A percentile compares a stretch with the other conserved stretches of the same genome.
These are phyloP conservation scores for Hyperoodon ampullatus DNA, from an alignment of 2,113 vertebrate genomes.

Conservation along the genomic window DNA sequence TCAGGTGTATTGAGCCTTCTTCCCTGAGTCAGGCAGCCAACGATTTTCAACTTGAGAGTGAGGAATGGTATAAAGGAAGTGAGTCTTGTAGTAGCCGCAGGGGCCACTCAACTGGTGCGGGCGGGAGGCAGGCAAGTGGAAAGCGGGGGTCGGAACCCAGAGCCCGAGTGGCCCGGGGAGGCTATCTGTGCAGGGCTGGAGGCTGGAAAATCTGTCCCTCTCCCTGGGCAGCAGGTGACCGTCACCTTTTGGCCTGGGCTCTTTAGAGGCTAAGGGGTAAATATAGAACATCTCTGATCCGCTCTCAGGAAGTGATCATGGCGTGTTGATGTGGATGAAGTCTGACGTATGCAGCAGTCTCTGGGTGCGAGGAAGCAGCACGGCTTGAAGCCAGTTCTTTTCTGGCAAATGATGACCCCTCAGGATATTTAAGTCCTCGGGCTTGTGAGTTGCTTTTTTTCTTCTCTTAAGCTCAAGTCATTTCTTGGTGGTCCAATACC, in stretches of 20 bases:
- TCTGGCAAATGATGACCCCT: background rate
- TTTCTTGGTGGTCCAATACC: background rate
- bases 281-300: background rate
- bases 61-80: background rate
- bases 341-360: background rate
- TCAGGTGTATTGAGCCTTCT: background rate
- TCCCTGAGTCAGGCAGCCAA: background rate
- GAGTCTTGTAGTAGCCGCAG: background rate
- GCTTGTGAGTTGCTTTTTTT: background rate
- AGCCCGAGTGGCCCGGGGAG: rapidly evolving
- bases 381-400: background rate
- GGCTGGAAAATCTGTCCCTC: background rate
- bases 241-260: background rate
- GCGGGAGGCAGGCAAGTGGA: background rate
- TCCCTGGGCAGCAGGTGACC: background rate
- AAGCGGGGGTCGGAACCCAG: rapidly evolving
- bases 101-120: background rate
- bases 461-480: background rate
- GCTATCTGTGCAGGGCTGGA: rapidly evolving
- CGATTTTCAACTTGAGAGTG: background rate
- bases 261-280: background rate
- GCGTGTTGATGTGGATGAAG: background rate
- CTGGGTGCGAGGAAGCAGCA: background rate
- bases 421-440: background rate
- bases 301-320: background rate